Percentiles rank a stretch among this genome's conserved stretches.
Conservation (phyloP, 1,140 invertebrate species). For the Cotesia vestalis region DNA sequence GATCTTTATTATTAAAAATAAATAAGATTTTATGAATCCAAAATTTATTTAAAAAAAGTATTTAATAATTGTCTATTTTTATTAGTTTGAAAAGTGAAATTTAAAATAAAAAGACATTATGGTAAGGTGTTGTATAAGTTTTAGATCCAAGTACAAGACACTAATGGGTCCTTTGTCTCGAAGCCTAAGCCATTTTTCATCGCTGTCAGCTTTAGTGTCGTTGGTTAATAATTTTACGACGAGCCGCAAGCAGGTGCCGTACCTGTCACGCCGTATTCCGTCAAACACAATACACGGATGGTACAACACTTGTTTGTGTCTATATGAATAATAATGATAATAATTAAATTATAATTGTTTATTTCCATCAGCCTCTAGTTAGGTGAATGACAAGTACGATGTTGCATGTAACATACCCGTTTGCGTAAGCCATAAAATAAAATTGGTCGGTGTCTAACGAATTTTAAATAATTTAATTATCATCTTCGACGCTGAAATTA, state of each 20-base stretch:
- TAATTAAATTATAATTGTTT: no score
- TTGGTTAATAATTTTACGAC: constrained; percentile 59
- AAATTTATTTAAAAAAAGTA: no score
- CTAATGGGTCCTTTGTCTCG: constrained; percentile 53
- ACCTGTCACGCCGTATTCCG: constrained; percentile 33
- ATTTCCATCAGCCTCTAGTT: no score
- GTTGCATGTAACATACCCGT: neutral
- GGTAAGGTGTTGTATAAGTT: constrained; percentile 19
- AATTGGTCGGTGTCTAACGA: constrained; percentile 42
- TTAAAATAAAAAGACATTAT: constrained; percentile 25
- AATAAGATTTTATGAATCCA: no score
- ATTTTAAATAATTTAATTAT: constrained; percentile 49
- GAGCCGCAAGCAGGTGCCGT: constrained; percentile 50
- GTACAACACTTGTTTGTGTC: neutral
- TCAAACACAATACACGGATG: no score
- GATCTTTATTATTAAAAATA: no score
- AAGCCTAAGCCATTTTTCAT: constrained; percentile 54
- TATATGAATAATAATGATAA: neutral
- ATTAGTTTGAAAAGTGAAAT: constrained; percentile 3
- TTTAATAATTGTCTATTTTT: no score
- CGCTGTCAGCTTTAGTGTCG: constrained; percentile 25
- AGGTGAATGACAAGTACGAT: neutral
- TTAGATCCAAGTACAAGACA: constrained; percentile 37
- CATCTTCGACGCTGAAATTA: constrained; percentile 42
- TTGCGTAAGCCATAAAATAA: constrained; percentile 40